phyloP scores from a whole-genome alignment of 2,113 vertebrate genomes.

The Phaethon lepturus region DNA sequence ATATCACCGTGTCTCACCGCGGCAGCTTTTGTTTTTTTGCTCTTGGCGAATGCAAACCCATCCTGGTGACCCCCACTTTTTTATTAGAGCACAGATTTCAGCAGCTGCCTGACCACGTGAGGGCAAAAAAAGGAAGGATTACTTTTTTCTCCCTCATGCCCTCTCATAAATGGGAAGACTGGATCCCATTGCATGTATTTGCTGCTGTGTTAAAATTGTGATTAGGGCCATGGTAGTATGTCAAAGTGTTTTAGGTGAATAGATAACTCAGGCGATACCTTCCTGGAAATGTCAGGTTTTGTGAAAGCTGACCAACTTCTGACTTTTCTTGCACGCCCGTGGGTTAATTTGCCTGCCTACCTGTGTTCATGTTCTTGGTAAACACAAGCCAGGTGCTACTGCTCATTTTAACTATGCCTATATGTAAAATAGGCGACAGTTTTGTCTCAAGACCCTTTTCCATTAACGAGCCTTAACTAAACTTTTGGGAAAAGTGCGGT shows the following conservation, averaged over 20 bases:
- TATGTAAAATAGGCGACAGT: not conserved
- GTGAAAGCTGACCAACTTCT: not conserved
- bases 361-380: not conserved
- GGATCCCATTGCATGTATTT: not conserved
- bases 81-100: not conserved
- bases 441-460: not conserved
- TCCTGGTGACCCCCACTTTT: not conserved
- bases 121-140: not conserved
- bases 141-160: not conserved
- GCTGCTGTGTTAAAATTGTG: not conserved
- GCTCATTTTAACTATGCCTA: not conserved
- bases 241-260: not conserved
- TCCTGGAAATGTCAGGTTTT: not conserved
- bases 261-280: not conserved
- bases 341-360: not conserved
- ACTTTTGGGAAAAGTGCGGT: not conserved
- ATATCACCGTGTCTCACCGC: rapidly evolving
- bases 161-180: not conserved
- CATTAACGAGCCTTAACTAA: not conserved
- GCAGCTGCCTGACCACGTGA: not conserved
- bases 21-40: not conserved
- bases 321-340: not conserved
- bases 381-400: not conserved
- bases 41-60: not conserved
- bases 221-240: not conserved